These are phyloP conservation scores for Argentina silus DNA, from an alignment of 2,797 vertebrate genomes.

Conservation along the genomic window DNA sequence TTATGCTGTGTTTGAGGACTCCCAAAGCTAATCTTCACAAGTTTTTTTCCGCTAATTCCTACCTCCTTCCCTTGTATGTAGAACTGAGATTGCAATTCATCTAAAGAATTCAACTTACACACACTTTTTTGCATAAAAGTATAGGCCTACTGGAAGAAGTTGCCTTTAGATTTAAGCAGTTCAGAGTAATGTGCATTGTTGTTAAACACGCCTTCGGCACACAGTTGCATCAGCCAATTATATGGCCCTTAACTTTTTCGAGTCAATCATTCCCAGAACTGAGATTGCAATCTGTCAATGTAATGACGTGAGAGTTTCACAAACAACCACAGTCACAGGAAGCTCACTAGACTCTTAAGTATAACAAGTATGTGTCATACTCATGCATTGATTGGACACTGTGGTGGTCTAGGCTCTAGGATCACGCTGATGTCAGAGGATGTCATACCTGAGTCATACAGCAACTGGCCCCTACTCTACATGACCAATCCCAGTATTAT, in stretches of 20 bases:
- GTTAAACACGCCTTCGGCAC: constrained; percentile 18
- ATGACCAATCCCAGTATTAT: no score
- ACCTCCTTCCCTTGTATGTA: background rate
- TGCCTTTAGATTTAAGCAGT: background rate
- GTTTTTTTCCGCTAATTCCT: background rate
- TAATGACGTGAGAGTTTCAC: constrained; percentile 52
- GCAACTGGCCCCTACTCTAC: constrained; percentile 15
- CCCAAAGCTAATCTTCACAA: background rate
- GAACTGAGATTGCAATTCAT: background rate
- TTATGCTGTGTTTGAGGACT: background rate
- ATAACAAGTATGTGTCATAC: constrained; percentile 40
- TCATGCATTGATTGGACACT: constrained; percentile 49
- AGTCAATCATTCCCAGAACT: constrained; percentile 51
- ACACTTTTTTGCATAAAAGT: no score
- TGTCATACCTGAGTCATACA: constrained; percentile 67
- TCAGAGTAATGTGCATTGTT: constrained; percentile 3
- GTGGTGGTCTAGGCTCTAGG: constrained; percentile 53
- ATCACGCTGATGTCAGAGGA: constrained; percentile 37
- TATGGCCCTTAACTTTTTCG: constrained; percentile 33
- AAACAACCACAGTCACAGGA: constrained; percentile 56
- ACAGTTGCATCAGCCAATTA: constrained; percentile 4
- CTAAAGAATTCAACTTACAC: no score
- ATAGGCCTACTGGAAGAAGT: no score
- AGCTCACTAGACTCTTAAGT: constrained; percentile 61
- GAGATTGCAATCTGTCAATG: constrained; percentile 42